Evolutionary conservation across 1,140 invertebrate species (phyloP).

Genomic region (Calephelis virginiensis): DNA sequence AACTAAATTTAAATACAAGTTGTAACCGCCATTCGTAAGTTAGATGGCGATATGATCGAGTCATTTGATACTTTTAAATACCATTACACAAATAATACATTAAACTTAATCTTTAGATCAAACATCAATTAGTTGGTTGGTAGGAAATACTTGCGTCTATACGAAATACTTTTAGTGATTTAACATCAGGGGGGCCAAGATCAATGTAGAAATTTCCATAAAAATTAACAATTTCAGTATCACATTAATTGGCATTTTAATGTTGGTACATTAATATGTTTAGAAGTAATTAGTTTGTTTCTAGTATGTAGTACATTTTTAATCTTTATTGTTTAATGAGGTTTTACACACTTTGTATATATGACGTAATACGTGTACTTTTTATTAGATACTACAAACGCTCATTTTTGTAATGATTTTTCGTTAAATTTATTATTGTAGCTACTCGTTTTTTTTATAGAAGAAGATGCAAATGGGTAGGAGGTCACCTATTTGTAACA

Average conservation of each 20-base stretch:
- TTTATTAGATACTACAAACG: too few species aligned
- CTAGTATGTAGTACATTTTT: not conserved
- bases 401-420: too few species aligned
- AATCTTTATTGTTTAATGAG: not conserved
- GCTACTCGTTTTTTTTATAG: too few species aligned
- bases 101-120: constrained; percentile 13
- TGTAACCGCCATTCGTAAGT: not conserved
- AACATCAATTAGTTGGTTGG: constrained; percentile 2
- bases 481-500: too few species aligned
- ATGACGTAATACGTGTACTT: too few species aligned
- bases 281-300: not conserved
- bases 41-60: not conserved
- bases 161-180: not conserved
- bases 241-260: constrained; percentile 1
- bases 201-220: constrained; percentile 4
- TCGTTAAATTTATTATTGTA: too few species aligned
- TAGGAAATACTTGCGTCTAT: not conserved
- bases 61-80: constrained; percentile 9
- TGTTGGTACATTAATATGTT: not conserved
- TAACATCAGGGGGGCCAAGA: constrained; percentile 10
- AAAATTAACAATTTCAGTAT: not conserved
- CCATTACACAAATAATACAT: not conserved
- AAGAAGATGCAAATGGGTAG: too few species aligned
- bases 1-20: constrained; percentile 9
- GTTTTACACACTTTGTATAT: too few species aligned